Evolutionary conservation across 2,888 invertebrate genomes (phyloP).

Genomic region (Tridacna gigas): DNA sequence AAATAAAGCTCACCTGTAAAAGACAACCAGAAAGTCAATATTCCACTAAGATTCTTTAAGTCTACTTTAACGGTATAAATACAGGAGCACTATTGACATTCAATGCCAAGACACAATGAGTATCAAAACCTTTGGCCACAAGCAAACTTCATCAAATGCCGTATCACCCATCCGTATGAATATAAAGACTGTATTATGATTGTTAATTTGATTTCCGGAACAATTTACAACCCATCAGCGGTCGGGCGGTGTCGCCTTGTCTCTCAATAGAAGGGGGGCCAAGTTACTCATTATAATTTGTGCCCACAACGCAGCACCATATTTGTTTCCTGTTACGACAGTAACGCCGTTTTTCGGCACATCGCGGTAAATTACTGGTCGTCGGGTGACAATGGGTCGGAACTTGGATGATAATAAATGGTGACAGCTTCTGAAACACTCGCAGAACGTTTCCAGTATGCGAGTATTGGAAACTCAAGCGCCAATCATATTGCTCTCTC

Average conservation of each 20-base stretch:
- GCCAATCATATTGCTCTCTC: not conserved
- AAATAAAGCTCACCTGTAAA: too few relatives aligned
- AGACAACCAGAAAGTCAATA: too few relatives aligned
- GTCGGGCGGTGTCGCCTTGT: conserved; percentile 29
- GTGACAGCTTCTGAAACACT: conserved; percentile 33
- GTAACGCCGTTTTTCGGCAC: conserved; percentile 54
- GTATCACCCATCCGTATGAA: conserved; percentile 26
- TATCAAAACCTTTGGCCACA: conserved; percentile 23
- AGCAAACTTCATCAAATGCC: conserved; percentile 23
- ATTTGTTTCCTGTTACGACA: conserved; percentile 7
- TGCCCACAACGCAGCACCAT: conserved; percentile 35
- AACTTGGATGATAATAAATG: conserved; percentile 42
- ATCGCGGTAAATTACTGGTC: conserved; percentile 58
- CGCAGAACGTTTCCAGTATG: not conserved
- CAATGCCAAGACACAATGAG: conserved; percentile 11
- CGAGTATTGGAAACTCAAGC: conserved; percentile 1
- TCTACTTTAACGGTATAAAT: too few relatives aligned
- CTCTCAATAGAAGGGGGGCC: conserved; percentile 11
- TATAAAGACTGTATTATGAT: conserved; percentile 58
- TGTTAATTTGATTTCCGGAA: conserved; percentile 67
- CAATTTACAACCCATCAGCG: conserved; percentile 62
- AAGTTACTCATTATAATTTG: conserved; percentile 58
- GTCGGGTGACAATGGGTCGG: conserved; percentile 60
- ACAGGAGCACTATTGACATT: too few relatives aligned
- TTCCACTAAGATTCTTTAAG: too few relatives aligned